Conservation (phyloP, 2,888 invertebrate genomes). For the Diaperis boleti region DNA sequence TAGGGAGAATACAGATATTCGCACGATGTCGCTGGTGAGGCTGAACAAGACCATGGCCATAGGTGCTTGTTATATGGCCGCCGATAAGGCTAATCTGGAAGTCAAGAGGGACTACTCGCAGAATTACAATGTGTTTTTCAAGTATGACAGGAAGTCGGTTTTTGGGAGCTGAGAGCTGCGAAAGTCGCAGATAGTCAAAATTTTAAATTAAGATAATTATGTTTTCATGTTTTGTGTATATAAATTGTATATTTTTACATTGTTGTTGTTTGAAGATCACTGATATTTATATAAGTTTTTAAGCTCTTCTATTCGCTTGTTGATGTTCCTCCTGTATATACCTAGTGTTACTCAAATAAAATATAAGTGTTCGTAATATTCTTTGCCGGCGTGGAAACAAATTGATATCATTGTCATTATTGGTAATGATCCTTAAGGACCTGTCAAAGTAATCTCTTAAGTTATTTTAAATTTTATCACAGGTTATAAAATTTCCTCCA, state of each 20-base stretch:
- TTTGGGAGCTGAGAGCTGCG: constrained; percentile 10
- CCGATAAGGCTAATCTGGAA: constrained; percentile 74
- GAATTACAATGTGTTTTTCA: constrained; percentile 77
- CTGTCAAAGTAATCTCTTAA: too few relatives aligned
- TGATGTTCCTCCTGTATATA: constrained; percentile 23
- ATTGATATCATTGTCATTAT: too few relatives aligned
- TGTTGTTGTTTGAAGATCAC: not conserved
- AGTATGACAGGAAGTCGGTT: constrained; percentile 63
- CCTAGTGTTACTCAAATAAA: constrained; percentile 10
- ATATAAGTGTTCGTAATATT: too few relatives aligned
- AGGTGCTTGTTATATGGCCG: constrained; percentile 89
- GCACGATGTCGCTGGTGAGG: constrained; percentile 74
- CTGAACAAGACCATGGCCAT: constrained; percentile 83
- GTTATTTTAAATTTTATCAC: too few relatives aligned
- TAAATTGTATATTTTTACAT: constrained; percentile 4
- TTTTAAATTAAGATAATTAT: constrained; percentile 6
- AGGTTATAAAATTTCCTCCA: too few relatives aligned
- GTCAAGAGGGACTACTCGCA: constrained; percentile 79
- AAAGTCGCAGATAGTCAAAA: constrained; percentile 3
- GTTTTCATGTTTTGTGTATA: constrained; percentile 15
- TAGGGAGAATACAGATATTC: constrained; percentile 64
- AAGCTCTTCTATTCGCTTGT: constrained; percentile 1
- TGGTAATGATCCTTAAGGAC: too few relatives aligned
- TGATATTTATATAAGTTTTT: constrained; percentile 6
- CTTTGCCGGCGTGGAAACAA: too few relatives aligned